These are phyloP conservation scores for Tipula lateralis DNA, from an alignment of 2,888 invertebrate species.

Conservation along the genomic window DNA sequence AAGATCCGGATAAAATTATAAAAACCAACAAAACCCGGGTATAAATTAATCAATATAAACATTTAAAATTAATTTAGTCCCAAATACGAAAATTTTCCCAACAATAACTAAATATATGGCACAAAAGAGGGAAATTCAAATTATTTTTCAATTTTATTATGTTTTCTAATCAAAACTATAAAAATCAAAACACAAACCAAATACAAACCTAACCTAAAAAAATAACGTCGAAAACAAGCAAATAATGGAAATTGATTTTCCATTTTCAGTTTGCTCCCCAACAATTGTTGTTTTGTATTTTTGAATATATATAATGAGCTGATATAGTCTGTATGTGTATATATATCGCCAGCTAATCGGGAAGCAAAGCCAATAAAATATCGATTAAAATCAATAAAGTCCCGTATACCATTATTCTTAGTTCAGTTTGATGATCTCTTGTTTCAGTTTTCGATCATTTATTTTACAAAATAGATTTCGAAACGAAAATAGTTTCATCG, in stretches of 20 bases:
- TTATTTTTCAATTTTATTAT: constrained; percentile 4
- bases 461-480: no score
- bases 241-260: neutral
- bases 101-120: neutral
- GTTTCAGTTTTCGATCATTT: no score
- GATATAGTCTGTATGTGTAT: neutral
- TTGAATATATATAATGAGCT: neutral
- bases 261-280: no score
- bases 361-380: no score
- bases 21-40: neutral
- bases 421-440: no score
- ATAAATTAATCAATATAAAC: constrained; percentile 9
- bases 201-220: neutral
- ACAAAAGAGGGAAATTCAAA: neutral
- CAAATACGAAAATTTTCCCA: neutral
- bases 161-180: constrained; percentile 19
- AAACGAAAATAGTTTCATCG: no score
- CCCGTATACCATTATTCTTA: no score
- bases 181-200: constrained; percentile 24
- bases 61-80: constrained; percentile 19
- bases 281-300: neutral
- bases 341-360: neutral
- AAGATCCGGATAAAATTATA: neutral
- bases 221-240: neutral
- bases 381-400: no score